Evolutionary conservation across 2,113 vertebrate genomes (phyloP), one percentile per base, ranked within the genome.

Genomic region (Athene cunicularia): DNA sequence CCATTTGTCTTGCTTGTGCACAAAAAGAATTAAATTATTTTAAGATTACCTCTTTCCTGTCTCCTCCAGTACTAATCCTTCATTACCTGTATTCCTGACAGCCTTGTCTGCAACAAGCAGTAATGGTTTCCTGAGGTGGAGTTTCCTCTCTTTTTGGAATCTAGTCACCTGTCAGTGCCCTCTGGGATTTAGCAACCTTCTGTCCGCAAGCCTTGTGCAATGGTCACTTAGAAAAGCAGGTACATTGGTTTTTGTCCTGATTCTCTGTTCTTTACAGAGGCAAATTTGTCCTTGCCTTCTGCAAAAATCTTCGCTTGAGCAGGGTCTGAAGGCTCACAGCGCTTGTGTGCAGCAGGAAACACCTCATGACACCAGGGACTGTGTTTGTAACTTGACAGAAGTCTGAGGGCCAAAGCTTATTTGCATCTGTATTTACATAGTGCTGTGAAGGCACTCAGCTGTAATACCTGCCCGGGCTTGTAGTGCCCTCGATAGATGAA

Each of bases 351-450:
- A 45, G 64, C 72, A 58, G 67, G 73, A 94, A 76, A 47, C 22
- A 28, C 22, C 74, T 67, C 1, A 0, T 5, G 41, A 23, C 18
- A 37, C 22, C 35, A 16, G 76, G 72, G 66, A 64, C 79, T 2
- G 8, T 28, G 52, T 66, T 22, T 71, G 41, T 58, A 70, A 62
- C 30, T 80, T 83, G 81, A 52, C 80, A n/a, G 52, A 26, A 86
- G 59, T 68, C 66, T 33, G 81, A 94, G 50, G 74, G 60, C 84
- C 91, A 74, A 52, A 91, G 90, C 67, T 90, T 17, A 19, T 93
- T 94, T 89, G 26, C 92, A 62, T 96, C 88, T 47, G 16, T 63
- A 72, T 94, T 96, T 95, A 74, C 93, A 91, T 79, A 91, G 56
- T 58, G 73, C 88, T 95, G 90, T 30, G 86, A 71, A 93, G 80